phyloP scores from a whole-genome alignment of 2,888 invertebrate genomes.

The Pemphredon lugubris region DNA sequence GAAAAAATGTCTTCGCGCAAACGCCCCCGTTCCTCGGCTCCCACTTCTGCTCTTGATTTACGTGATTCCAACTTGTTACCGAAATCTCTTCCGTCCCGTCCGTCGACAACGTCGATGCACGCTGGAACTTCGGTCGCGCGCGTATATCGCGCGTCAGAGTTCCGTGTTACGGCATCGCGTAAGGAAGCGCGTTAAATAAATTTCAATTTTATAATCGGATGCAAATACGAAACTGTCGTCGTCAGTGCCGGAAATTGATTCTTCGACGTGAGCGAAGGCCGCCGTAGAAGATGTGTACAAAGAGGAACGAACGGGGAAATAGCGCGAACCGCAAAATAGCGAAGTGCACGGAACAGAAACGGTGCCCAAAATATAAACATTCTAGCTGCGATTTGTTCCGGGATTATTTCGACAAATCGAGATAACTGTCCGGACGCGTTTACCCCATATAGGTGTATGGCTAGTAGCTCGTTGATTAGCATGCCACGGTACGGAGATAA shows the following conservation, averaged over 20 bases:
- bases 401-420: slow-evolving; percentile 79
- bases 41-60: slow-evolving; percentile 19
- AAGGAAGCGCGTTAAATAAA: too few species aligned
- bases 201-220: too few species aligned
- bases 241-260: too few species aligned
- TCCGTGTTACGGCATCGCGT: too few species aligned
- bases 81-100: not conserved
- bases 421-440: slow-evolving; percentile 72
- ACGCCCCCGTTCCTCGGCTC: not conserved
- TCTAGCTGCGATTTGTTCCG: slow-evolving; percentile 70
- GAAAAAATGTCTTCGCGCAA: slow-evolving; percentile 3
- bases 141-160: too few species aligned
- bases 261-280: too few species aligned
- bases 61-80: slow-evolving; percentile 6
- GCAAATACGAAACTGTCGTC: too few species aligned
- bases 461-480: slow-evolving; percentile 75
- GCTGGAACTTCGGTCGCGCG: too few species aligned
- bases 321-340: too few species aligned
- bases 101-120: not conserved
- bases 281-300: too few species aligned
- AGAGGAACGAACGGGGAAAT: too few species aligned
- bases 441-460: slow-evolving; percentile 65
- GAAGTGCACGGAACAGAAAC: too few species aligned
- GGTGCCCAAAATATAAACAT: slow-evolving; percentile 70
- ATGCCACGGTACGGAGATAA: slow-evolving; percentile 78